phyloP scores from a whole-genome alignment of 2,888 invertebrate species.

The Eremobia ochroleuca region DNA sequence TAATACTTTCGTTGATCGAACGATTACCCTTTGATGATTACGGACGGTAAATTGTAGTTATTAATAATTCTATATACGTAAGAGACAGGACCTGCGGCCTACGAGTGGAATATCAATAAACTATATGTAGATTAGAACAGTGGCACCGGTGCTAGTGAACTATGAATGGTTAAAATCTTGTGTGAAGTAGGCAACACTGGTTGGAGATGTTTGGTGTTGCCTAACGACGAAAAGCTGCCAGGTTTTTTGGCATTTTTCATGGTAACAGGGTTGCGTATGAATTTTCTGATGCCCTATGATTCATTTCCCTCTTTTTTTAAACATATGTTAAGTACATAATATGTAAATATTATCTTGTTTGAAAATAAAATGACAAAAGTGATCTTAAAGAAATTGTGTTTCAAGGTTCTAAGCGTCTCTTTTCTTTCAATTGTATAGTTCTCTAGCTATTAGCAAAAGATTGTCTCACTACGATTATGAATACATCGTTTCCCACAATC shows the following conservation, averaged over 20 bases:
- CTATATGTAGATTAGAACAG: conserved; percentile 60
- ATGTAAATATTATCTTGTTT: not conserved
- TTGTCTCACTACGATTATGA: conserved; percentile 21
- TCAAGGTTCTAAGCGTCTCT: not conserved
- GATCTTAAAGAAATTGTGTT: too few relatives aligned
- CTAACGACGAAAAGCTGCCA: not conserved
- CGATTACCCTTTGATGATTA: conserved; percentile 51
- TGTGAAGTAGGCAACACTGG: conserved; percentile 32
- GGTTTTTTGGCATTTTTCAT: not conserved
- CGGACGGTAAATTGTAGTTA: conserved; percentile 47
- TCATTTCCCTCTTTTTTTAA: not conserved
- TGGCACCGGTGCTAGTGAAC: conserved; percentile 51
- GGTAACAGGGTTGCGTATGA: not conserved
- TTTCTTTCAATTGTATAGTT: conserved; percentile 26
- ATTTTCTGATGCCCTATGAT: not conserved
- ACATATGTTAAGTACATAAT: too few relatives aligned
- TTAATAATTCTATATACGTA: conserved; percentile 61
- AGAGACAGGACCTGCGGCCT: conserved; percentile 56
- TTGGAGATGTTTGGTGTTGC: not conserved
- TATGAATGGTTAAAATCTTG: conserved; percentile 45
- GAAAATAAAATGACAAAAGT: not conserved
- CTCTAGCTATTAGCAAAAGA: not conserved
- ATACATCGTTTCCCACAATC: conserved; percentile 25
- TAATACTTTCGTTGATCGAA: conserved; percentile 53
- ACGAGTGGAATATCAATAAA: conserved; percentile 55